Percentiles rank a stretch among this genome's conserved stretches.
Evolutionary conservation across 2,888 invertebrate species (phyloP).

Genomic region (Dryobota labecula): DNA sequence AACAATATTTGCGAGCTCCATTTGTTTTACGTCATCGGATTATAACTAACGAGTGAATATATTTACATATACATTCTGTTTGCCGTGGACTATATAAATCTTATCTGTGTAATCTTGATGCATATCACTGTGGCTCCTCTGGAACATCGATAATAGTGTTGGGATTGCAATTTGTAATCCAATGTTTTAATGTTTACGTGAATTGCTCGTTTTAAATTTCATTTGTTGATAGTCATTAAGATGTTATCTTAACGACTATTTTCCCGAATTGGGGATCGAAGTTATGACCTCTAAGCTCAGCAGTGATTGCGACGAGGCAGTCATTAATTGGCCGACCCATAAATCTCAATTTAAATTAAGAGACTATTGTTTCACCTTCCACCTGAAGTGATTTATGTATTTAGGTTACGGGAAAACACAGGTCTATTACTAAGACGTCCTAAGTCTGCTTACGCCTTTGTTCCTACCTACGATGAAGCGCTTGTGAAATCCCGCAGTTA

Average conservation of each 20-base stretch:
- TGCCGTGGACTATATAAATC: conserved; percentile 35
- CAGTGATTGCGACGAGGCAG: too few relatives aligned
- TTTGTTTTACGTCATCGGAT: conserved; percentile 57
- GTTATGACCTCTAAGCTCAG: too few relatives aligned
- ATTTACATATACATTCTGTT: conserved; percentile 45
- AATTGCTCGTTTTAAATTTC: neutral
- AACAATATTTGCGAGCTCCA: conserved; percentile 35
- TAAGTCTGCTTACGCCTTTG: conserved; percentile 7
- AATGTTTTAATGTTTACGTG: neutral
- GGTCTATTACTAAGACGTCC: conserved; percentile 4
- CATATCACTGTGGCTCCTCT: conserved; percentile 20
- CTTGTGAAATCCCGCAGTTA: conserved; percentile 35
- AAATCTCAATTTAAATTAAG: neutral
- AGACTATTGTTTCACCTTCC: neutral
- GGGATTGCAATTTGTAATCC: conserved; percentile 15
- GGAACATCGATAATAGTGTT: conserved; percentile 32
- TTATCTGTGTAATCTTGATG: conserved; percentile 52
- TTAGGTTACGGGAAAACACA: conserved; percentile 33
- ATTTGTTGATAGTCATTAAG: neutral
- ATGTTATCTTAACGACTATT: too few relatives aligned
- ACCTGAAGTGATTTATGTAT: conserved; percentile 22
- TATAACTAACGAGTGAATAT: conserved; percentile 46
- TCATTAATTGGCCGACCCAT: too few relatives aligned
- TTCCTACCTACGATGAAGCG: neutral
- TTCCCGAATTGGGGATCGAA: too few relatives aligned